phyloP scores from a whole-genome alignment of 2,888 invertebrate species.

The Cyrtodaria siliqua region DNA sequence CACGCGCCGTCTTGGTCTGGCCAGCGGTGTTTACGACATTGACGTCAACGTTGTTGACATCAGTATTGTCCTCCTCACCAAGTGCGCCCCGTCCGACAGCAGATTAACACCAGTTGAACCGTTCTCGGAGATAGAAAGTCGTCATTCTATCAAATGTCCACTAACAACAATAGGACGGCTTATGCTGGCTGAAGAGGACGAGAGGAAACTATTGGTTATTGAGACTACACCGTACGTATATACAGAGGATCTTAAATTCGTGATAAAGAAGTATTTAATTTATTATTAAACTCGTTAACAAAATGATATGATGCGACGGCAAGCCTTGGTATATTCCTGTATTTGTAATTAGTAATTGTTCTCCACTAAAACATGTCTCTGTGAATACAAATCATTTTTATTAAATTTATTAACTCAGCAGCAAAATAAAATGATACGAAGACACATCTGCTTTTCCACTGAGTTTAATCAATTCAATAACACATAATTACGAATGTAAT shows the following conservation, averaged over 20 bases:
- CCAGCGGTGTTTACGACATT: constrained; percentile 37
- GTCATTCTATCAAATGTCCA: constrained; percentile 11
- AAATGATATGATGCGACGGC: too few species aligned
- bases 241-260: too few species aligned
- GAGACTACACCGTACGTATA: constrained; percentile 38
- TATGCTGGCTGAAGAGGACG: constrained; percentile 10
- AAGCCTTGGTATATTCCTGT: too few species aligned
- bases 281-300: too few species aligned
- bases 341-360: too few species aligned
- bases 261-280: neutral
- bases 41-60: constrained; percentile 22
- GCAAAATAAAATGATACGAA: too few species aligned
- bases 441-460: too few species aligned
- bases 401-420: too few species aligned
- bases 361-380: too few species aligned
- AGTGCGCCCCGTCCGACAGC: constrained; percentile 20
- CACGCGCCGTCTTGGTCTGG: constrained; percentile 10
- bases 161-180: constrained; percentile 34
- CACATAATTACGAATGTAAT: too few species aligned
- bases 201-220: constrained; percentile 10
- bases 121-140: constrained; percentile 18
- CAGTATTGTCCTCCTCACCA: constrained; percentile 12
- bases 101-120: constrained; percentile 50
- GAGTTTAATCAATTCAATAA: too few species aligned
- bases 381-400: too few species aligned